Conservation (phyloP, 2,888 invertebrate species). For the Oscheius onirici region DNA sequence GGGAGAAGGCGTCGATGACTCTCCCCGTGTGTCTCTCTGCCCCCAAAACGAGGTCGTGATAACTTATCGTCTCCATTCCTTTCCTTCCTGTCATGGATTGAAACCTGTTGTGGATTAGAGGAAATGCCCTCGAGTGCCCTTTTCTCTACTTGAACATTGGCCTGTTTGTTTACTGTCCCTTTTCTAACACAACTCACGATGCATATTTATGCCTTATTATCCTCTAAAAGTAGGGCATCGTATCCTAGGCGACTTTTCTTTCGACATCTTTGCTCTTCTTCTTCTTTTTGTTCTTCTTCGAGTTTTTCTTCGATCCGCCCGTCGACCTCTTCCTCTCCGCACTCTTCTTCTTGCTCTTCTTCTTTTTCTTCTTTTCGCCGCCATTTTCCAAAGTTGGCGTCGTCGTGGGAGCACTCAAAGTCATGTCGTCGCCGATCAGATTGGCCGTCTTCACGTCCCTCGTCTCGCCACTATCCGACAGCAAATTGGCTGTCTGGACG, state of each 20-base stretch:
- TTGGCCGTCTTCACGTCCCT: too few relatives aligned
- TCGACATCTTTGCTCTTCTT: background rate
- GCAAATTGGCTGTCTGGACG: too few relatives aligned
- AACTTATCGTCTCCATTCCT: background rate
- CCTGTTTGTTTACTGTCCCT: too few relatives aligned
- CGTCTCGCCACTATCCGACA: too few relatives aligned
- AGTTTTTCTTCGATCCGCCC: background rate
- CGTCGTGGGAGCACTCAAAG: too few relatives aligned
- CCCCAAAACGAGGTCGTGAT: background rate
- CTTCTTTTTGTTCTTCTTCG: background rate
- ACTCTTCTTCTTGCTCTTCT: background rate
- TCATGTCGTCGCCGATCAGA: too few relatives aligned
- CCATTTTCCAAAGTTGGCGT: background rate
- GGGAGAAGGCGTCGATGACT: background rate
- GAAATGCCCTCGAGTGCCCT: background rate
- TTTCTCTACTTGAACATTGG: too few relatives aligned
- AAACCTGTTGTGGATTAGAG: conserved; percentile 18
- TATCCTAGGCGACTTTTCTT: background rate
- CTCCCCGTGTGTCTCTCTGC: background rate
- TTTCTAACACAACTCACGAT: background rate
- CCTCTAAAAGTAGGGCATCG: background rate
- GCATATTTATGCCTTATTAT: background rate
- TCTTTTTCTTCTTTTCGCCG: background rate
- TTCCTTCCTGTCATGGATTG: background rate
- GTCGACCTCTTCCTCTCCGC: background rate